Conservation (phyloP, 2,797 vertebrate species). For the Myotis vivesi region DNA sequence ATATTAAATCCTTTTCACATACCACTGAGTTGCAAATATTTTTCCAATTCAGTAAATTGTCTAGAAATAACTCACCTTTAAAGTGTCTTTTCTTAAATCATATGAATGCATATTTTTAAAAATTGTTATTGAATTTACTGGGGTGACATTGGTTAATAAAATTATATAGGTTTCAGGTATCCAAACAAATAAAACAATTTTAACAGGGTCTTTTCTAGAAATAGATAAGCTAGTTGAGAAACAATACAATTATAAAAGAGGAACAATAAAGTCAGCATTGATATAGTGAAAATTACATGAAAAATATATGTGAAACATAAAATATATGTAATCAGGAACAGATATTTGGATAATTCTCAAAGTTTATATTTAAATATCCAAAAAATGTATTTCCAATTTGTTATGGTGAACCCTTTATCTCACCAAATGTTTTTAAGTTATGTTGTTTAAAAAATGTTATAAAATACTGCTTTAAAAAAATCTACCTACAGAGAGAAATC, state of each 20-base stretch:
- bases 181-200: background rate
- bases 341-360: background rate
- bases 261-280: background rate
- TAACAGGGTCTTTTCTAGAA: constrained; percentile 2
- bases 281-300: background rate
- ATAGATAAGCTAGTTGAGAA: background rate
- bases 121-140: background rate
- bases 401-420: background rate
- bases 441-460: background rate
- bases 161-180: background rate
- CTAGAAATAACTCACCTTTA: background rate
- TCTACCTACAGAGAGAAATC: background rate
- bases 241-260: background rate
- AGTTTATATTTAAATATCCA: background rate
- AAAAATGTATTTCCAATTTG: background rate
- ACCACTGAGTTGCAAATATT: background rate
- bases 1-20: background rate
- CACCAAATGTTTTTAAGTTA: constrained; percentile 1
- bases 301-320: background rate
- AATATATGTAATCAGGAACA: background rate
- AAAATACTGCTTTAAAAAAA: background rate
- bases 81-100: constrained; percentile 6
- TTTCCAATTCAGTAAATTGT: background rate
- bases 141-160: background rate
- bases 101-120: background rate